A percentile compares a stretch with the other conserved stretches of the same genome.
Conservation (phyloP, 2,113 vertebrate genomes). For the Cyprinodon variegatus region DNA sequence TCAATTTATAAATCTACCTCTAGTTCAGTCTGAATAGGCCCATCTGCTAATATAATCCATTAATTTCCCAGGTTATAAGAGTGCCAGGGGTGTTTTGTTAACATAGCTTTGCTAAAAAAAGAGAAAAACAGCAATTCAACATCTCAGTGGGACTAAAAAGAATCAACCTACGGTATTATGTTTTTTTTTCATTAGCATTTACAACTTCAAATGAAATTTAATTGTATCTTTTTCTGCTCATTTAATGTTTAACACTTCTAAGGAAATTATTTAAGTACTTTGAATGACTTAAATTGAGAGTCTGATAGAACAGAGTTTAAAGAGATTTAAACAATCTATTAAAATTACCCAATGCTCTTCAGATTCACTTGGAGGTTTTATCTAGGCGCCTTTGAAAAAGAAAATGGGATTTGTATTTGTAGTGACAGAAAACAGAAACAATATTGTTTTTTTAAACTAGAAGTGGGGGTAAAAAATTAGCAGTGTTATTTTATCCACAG, state of each 20-base stretch:
- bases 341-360: background rate
- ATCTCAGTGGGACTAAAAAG: slow-evolving; percentile 10
- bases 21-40: slow-evolving; percentile 27
- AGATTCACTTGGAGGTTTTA: background rate
- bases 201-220: background rate
- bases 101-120: slow-evolving; percentile 32
- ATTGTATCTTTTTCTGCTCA: background rate
- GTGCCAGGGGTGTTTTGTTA: slow-evolving; percentile 33
- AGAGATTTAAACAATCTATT: background rate
- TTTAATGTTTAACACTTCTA: background rate
- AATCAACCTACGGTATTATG: background rate
- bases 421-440: too few relatives aligned
- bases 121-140: background rate
- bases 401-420: too few relatives aligned
- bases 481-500: background rate
- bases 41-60: slow-evolving; percentile 36
- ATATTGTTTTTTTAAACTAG: background rate
- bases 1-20: slow-evolving; percentile 46
- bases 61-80: slow-evolving; percentile 15
- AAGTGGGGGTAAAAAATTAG: background rate
- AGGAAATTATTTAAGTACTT: background rate
- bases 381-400: background rate
- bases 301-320: background rate
- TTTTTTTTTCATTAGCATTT: background rate
- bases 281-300: background rate